These are phyloP conservation scores for Drosophila tani DNA, from an alignment of 1,140 invertebrate genomes.

Conservation along the genomic window DNA sequence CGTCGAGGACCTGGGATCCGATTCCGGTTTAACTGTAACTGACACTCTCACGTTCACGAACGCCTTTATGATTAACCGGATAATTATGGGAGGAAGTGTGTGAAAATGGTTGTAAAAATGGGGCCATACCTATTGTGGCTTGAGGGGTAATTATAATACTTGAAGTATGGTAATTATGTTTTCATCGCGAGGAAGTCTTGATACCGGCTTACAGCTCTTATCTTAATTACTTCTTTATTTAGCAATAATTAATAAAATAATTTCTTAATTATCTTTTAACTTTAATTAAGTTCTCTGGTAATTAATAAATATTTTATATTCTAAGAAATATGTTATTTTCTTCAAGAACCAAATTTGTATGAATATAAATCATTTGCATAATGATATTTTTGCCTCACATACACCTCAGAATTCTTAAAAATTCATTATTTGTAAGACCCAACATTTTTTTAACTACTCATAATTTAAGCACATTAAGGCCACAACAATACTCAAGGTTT, in stretches of 20 bases:
- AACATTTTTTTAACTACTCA: slow-evolving; percentile 18
- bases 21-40: slow-evolving; percentile 36
- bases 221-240: neutral
- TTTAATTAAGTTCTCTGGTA: neutral
- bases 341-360: too few species aligned
- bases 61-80: slow-evolving; percentile 23
- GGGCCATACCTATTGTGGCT: neutral
- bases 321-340: neutral
- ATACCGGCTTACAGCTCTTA: neutral
- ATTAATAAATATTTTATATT: neutral
- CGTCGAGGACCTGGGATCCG: slow-evolving; percentile 25
- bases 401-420: neutral
- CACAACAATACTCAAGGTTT: slow-evolving; percentile 50
- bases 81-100: slow-evolving; percentile 32
- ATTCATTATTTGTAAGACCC: neutral
- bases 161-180: neutral
- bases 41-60: slow-evolving; percentile 32
- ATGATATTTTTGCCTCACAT: neutral
- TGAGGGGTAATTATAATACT: slow-evolving; percentile 7
- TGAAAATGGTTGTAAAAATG: slow-evolving; percentile 18
- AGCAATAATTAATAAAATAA: too few species aligned
- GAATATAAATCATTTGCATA: neutral
- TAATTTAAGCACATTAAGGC: slow-evolving; percentile 50
- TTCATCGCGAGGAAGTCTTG: neutral
- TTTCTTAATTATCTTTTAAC: neutral